These are phyloP conservation scores for Brachionus asplanchnoidis DNA, from an alignment of 1,140 invertebrate genomes.

Conservation along the genomic window DNA sequence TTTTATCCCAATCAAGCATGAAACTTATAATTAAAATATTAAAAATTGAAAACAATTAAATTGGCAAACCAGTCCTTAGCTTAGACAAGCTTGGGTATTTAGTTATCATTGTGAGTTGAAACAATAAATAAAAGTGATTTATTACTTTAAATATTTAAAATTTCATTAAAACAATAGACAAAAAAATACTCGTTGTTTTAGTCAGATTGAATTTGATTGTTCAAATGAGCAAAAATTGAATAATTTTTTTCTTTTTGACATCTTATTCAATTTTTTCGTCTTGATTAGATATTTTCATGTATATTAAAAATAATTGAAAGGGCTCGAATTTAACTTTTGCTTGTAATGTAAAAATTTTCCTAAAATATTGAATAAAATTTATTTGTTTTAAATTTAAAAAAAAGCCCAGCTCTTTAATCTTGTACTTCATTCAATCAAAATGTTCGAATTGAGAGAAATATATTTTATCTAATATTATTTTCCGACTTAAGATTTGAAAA, in stretches of 20 bases:
- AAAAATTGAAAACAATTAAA: not conserved
- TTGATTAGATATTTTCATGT: too few species aligned
- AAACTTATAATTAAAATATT: conserved; percentile 34
- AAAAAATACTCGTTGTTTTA: not conserved
- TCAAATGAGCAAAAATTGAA: not conserved
- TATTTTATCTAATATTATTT: too few species aligned
- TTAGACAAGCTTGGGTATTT: not conserved
- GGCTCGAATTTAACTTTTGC: too few species aligned
- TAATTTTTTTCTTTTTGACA: not conserved
- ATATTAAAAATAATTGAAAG: too few species aligned
- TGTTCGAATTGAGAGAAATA: too few species aligned
- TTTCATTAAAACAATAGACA: not conserved
- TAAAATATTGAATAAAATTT: not conserved
- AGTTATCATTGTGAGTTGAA: not conserved
- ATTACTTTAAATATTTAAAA: conserved; percentile 20
- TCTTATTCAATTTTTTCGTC: not conserved
- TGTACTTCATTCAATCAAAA: too few species aligned
- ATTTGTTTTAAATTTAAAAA: not conserved
- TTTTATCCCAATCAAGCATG: conserved; percentile 25
- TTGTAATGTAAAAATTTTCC: too few species aligned
- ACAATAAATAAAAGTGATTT: conserved; percentile 15
- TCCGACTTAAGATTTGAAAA: too few species aligned
- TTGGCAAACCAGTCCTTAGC: not conserved
- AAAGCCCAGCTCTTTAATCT: not conserved
- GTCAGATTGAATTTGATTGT: not conserved